Evolutionary conservation across 2,113 vertebrate genomes (phyloP).

Genomic region (Ciconia maguari): DNA sequence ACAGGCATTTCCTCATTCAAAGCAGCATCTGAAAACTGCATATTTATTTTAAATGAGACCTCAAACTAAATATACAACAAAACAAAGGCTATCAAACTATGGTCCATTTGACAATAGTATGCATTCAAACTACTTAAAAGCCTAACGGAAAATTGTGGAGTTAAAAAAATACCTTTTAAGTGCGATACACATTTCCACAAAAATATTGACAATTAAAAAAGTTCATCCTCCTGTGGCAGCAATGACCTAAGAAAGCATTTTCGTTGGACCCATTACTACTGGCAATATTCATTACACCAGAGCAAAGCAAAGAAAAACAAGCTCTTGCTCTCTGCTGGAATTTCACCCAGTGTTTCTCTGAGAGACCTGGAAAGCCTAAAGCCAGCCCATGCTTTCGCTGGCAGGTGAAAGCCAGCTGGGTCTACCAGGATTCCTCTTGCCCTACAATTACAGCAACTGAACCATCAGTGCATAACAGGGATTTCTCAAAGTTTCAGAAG

Average conservation of each 20-base stretch:
- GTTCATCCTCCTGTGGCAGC: not conserved
- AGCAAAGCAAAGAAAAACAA: not conserved
- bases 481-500: not conserved
- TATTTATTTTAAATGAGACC: not conserved
- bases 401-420: not conserved
- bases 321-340: not conserved
- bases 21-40: not conserved
- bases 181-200: not conserved
- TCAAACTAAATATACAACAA: not conserved
- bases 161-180: not conserved
- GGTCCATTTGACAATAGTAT: not conserved
- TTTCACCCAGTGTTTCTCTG: not conserved
- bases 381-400: not conserved
- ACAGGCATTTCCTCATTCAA: not conserved
- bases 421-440: not conserved
- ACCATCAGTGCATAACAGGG: accelerated
- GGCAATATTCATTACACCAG: not conserved
- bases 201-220: not conserved
- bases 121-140: not conserved
- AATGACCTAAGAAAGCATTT: not conserved
- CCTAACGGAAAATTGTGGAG: not conserved
- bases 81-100: not conserved
- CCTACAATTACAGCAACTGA: not conserved
- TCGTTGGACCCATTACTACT: not conserved
- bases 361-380: not conserved